Conservation (phyloP, 2,888 invertebrate genomes). For the Brachynemurus nebulosus region DNA sequence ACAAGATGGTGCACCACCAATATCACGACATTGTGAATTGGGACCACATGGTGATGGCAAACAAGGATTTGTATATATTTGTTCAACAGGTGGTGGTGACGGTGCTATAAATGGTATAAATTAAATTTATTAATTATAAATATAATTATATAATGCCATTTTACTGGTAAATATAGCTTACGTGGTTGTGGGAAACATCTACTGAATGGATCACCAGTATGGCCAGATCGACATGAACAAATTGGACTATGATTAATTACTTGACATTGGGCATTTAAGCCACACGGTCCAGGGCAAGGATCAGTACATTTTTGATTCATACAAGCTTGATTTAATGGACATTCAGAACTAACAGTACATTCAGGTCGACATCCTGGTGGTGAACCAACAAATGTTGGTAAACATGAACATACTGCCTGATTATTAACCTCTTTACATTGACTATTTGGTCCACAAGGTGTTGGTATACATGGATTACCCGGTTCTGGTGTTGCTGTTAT, state of each 20-base stretch:
- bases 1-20: conserved; percentile 39
- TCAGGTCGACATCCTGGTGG: conserved; percentile 44
- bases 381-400: conserved; percentile 39
- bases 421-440: conserved; percentile 39
- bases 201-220: conserved; percentile 50
- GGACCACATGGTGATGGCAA: conserved; percentile 58
- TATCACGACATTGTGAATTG: conserved; percentile 45
- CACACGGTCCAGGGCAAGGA: conserved; percentile 44
- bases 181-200: conserved; percentile 45
- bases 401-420: conserved; percentile 42
- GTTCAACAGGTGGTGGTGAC: conserved; percentile 18
- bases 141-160: no score
- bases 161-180: conserved; percentile 30
- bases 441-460: conserved; percentile 41
- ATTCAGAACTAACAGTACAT: conserved; percentile 43
- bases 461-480: conserved; percentile 37
- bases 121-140: no score
- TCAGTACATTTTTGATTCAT: conserved; percentile 45
- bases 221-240: conserved; percentile 38
- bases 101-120: conserved; percentile 16
- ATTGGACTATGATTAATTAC: conserved; percentile 44
- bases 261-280: conserved; percentile 37
- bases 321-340: conserved; percentile 39
- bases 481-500: conserved; percentile 20
- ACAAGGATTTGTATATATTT: conserved; percentile 39